phyloP scores from a whole-genome alignment of 2,888 invertebrate species.

The Dendrolimus pini region DNA sequence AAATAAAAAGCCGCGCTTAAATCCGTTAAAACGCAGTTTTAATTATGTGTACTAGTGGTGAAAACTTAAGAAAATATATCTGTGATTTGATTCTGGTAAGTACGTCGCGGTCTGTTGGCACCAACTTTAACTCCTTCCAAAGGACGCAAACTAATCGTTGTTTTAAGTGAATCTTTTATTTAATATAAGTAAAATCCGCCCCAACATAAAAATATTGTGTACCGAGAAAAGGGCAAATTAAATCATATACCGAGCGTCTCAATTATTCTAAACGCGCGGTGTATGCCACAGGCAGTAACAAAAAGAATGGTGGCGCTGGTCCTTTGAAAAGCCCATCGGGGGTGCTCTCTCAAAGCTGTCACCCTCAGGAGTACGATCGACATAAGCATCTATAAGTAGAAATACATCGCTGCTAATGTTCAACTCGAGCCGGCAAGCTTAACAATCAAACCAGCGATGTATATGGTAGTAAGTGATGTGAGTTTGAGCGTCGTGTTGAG shows the following conservation, averaged over 20 bases:
- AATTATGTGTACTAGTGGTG: no score
- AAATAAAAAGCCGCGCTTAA: no score
- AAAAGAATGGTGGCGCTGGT: constrained; percentile 65
- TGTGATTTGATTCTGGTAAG: no score
- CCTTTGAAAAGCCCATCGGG: constrained; percentile 70
- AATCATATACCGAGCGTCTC: constrained; percentile 67
- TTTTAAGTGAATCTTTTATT: constrained; percentile 16
- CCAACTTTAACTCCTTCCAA: no score
- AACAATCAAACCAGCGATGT: constrained; percentile 50
- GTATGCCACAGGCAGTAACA: constrained; percentile 53
- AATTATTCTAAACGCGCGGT: constrained; percentile 67
- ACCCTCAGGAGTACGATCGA: constrained; percentile 62
- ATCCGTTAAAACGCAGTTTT: no score
- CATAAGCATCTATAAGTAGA: constrained; percentile 38
- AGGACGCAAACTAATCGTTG: no score
- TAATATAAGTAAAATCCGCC: constrained; percentile 33
- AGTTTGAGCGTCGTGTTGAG: constrained; percentile 27
- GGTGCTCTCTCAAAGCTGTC: constrained; percentile 69
- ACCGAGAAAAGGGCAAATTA: constrained; percentile 65
- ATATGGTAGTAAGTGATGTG: constrained; percentile 25
- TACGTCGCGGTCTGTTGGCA: no score
- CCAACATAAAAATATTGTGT: constrained; percentile 38
- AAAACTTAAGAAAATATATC: no score
- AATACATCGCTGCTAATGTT: constrained; percentile 36
- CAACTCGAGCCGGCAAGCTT: constrained; percentile 12